Percentiles rank a stretch among this genome's conserved stretches.
Conservation (phyloP, 2,888 invertebrate genomes). For the Hemithea aestivaria region DNA sequence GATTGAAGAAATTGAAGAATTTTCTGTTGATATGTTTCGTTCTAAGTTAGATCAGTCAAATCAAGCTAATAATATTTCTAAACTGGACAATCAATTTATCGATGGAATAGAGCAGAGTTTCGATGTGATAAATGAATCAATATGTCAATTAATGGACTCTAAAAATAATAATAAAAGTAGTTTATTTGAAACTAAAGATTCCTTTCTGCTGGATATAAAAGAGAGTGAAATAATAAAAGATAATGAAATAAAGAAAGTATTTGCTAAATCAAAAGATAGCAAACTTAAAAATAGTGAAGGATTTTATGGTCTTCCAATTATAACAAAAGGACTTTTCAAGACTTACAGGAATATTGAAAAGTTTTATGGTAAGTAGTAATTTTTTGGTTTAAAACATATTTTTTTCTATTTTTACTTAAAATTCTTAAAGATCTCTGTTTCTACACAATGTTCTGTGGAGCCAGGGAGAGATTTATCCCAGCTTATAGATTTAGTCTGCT, state of each 20-base stretch:
- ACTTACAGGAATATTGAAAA: slow-evolving; percentile 87
- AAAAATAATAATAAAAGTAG: slow-evolving; percentile 38
- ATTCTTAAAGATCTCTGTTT: too few species aligned
- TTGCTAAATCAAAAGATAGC: slow-evolving; percentile 16
- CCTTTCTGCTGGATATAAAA: slow-evolving; percentile 61
- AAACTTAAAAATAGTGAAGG: slow-evolving; percentile 13
- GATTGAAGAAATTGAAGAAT: slow-evolving; percentile 41
- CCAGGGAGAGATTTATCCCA: too few species aligned
- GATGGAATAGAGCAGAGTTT: slow-evolving; percentile 61
- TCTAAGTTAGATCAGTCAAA: slow-evolving; percentile 49
- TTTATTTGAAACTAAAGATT: slow-evolving; percentile 64
- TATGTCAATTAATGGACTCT: slow-evolving; percentile 57
- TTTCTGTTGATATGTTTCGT: slow-evolving; percentile 57
- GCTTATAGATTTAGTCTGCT: too few species aligned
- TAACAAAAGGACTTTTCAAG: slow-evolving; percentile 84
- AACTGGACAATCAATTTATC: slow-evolving; percentile 29
- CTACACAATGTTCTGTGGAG: too few species aligned
- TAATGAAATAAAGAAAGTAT: slow-evolving; percentile 9
- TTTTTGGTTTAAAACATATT: neutral
- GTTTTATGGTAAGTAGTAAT: slow-evolving; percentile 85
- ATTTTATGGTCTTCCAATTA: slow-evolving; percentile 89
- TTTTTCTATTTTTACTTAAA: too few species aligned
- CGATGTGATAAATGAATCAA: slow-evolving; percentile 72
- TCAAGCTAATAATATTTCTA: slow-evolving; percentile 23
- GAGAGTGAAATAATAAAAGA: slow-evolving; percentile 43